Evolutionary conservation across 2,888 invertebrate species (phyloP).

Genomic region (Marasmarcha lunaedactyla): DNA sequence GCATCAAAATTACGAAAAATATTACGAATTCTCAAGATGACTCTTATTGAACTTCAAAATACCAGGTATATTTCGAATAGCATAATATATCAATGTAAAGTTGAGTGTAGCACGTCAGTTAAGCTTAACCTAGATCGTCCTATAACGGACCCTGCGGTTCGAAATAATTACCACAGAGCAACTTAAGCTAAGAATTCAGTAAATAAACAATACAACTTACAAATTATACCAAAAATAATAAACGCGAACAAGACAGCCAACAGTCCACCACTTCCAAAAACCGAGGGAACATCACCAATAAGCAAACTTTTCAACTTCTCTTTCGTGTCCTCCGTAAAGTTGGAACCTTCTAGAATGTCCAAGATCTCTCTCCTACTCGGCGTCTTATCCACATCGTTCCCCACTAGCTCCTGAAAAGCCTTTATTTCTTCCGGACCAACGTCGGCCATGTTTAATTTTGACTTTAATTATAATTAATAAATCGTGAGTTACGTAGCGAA

Average conservation of each 20-base stretch:
- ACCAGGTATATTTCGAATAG: too few relatives aligned
- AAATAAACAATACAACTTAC: too few relatives aligned
- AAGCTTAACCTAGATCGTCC: too few relatives aligned
- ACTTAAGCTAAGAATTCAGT: too few relatives aligned
- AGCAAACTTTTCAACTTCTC: constrained; percentile 67
- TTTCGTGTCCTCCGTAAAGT: constrained; percentile 72
- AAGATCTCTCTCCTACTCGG: constrained; percentile 70
- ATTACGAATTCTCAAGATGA: too few relatives aligned
- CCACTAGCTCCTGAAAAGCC: constrained; percentile 34
- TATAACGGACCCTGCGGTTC: too few relatives aligned
- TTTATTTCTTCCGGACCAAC: constrained; percentile 22
- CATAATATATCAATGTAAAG: too few relatives aligned
- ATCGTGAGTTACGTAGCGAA: not conserved
- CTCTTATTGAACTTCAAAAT: too few relatives aligned
- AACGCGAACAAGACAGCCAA: constrained; percentile 36
- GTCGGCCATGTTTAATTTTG: constrained; percentile 25
- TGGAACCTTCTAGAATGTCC: constrained; percentile 69
- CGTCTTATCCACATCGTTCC: constrained; percentile 35
- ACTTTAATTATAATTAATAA: too few relatives aligned
- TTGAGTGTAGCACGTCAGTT: too few relatives aligned
- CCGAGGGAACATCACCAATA: constrained; percentile 45
- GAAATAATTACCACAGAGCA: too few relatives aligned
- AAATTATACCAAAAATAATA: constrained; percentile 36
- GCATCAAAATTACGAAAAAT: too few relatives aligned
- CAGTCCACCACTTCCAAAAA: constrained; percentile 35